phyloP scores from a whole-genome alignment of 2,113 vertebrate species.

The Cinclus cinclus region DNA sequence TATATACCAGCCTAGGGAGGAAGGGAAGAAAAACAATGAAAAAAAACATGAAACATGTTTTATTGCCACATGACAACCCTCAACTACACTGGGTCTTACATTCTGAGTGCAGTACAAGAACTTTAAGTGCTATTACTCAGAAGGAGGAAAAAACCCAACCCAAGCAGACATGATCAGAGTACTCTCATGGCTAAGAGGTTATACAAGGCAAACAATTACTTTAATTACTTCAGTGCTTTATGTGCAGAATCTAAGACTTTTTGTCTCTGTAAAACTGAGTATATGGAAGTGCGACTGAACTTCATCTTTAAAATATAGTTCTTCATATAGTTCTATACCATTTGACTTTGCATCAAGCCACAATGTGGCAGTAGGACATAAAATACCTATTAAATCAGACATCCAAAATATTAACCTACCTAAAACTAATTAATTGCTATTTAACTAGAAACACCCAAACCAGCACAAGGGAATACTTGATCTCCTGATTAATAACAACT shows the following conservation, averaged over 20 bases:
- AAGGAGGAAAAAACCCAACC: neutral
- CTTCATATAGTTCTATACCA: neutral
- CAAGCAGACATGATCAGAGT: neutral
- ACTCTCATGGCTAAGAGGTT: neutral
- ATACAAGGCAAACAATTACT: neutral
- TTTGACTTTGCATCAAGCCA: neutral
- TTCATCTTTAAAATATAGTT: neutral
- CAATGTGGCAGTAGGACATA: neutral
- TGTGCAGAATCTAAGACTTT: neutral
- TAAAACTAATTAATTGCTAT: neutral
- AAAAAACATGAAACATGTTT: neutral
- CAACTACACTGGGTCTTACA: neutral
- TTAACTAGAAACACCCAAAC: neutral
- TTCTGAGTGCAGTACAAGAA: conserved; percentile 3
- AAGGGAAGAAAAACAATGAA: neutral
- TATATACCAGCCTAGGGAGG: conserved; percentile 85
- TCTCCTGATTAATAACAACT: neutral
- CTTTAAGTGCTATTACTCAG: conserved; percentile 11
- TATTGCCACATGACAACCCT: neutral
- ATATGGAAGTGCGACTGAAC: neutral
- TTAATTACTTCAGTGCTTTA: neutral
- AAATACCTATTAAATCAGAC: neutral
- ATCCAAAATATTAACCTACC: neutral
- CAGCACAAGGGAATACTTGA: neutral
- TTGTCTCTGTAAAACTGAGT: neutral